phyloP scores from a whole-genome alignment of 2,797 vertebrate species.

The Enteromius unitaeniatus region DNA sequence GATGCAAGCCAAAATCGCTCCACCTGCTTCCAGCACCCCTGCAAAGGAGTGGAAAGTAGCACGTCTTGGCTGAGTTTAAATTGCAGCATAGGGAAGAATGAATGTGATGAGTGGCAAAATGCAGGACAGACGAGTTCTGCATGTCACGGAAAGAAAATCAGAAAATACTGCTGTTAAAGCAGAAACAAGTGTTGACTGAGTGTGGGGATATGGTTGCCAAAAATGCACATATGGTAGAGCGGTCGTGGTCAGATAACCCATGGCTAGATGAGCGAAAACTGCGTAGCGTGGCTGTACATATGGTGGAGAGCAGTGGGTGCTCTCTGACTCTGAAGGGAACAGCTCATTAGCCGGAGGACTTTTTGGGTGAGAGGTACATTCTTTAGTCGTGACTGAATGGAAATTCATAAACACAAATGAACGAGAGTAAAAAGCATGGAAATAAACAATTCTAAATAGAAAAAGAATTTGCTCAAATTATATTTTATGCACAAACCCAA shows the following conservation, averaged over 20 bases:
- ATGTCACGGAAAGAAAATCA: constrained; percentile 22
- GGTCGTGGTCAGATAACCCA: constrained; percentile 55
- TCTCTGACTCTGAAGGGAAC: constrained; percentile 41
- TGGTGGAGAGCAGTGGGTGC: constrained; percentile 65
- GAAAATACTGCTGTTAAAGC: constrained; percentile 40
- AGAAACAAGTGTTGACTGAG: constrained; percentile 32
- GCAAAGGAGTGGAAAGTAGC: constrained; percentile 24
- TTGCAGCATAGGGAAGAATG: constrained; percentile 17
- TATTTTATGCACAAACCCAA: background rate
- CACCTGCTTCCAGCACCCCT: constrained; percentile 1
- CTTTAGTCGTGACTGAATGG: constrained; percentile 37
- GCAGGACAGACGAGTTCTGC: constrained; percentile 2
- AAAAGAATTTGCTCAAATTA: constrained; percentile 22
- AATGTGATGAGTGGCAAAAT: constrained; percentile 26
- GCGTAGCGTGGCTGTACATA: constrained; percentile 53
- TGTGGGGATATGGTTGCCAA: constrained; percentile 36
- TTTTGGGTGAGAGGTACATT: constrained; percentile 41
- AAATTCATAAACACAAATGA: constrained; percentile 43
- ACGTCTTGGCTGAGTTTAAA: constrained; percentile 1
- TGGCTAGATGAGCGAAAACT: constrained; percentile 59
- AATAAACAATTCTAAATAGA: constrained; percentile 21
- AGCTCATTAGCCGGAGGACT: constrained; percentile 43
- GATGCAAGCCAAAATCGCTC: background rate
- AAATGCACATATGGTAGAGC: constrained; percentile 58
- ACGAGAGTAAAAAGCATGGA: constrained; percentile 13